These are phyloP conservation scores for Aleiodes leptofemur DNA, from an alignment of 2,888 invertebrate genomes.

Conservation along the genomic window DNA sequence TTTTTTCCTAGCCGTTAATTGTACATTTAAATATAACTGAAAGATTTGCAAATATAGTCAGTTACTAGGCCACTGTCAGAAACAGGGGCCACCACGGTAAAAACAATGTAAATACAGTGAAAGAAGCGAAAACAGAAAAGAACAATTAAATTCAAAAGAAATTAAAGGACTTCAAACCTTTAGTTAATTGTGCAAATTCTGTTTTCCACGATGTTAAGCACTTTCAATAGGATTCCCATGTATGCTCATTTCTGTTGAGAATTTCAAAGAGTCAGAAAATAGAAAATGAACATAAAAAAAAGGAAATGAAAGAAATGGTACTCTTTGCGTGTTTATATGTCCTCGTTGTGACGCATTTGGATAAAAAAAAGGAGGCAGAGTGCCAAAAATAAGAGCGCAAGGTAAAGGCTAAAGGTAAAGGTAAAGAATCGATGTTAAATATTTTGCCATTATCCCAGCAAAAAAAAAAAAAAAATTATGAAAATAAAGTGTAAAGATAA, in stretches of 20 bases:
- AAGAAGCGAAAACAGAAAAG: no score
- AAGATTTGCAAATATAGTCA: no score
- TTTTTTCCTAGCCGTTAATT: no score
- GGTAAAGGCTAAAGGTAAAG: slow-evolving; percentile 64
- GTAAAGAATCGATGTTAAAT: slow-evolving; percentile 57
- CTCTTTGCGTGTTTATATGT: slow-evolving; percentile 16
- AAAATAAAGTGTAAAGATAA: slow-evolving; percentile 3
- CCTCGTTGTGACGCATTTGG: slow-evolving; percentile 16
- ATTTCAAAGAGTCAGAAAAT: background rate
- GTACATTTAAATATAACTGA: no score
- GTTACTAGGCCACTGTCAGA: no score
- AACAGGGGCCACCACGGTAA: no score
- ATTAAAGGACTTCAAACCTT: background rate
- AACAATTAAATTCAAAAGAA: no score
- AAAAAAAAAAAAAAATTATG: no score
- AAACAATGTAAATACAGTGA: no score
- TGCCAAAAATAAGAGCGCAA: slow-evolving; percentile 50
- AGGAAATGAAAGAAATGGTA: background rate
- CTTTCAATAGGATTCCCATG: background rate
- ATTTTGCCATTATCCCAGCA: background rate
- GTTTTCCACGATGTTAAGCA: slow-evolving; percentile 6
- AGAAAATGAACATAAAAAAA: slow-evolving; percentile 8
- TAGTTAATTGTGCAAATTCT: background rate
- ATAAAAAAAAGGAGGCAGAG: slow-evolving; percentile 34
- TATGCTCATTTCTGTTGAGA: background rate